These are phyloP conservation scores for Notamacropus eugenii DNA, from an alignment of 2,797 vertebrate genomes.

Conservation along the genomic window DNA sequence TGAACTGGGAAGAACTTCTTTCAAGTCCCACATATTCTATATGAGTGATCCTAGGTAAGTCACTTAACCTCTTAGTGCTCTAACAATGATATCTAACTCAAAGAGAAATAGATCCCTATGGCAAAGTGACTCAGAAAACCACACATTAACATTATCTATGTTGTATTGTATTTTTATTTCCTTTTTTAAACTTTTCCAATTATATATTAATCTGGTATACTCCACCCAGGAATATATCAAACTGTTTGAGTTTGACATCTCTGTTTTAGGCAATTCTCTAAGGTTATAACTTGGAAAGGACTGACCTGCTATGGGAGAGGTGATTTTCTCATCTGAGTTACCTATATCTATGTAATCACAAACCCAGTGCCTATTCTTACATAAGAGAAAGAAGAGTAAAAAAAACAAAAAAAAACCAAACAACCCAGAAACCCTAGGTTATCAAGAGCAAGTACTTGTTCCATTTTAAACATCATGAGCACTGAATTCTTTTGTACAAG, in stretches of 20 bases:
- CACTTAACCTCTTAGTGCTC: not conserved
- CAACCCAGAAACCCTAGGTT: not conserved
- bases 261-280: not conserved
- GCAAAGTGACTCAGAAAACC: not conserved
- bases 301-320: not conserved
- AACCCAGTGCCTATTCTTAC: not conserved
- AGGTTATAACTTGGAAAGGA: not conserved
- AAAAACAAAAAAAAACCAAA: not conserved
- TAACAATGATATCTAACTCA: not conserved
- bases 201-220: not conserved
- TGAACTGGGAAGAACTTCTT: not conserved
- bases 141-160: not conserved
- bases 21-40: not conserved
- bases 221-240: not conserved
- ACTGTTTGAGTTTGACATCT: not conserved
- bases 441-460: not conserved
- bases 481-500: not conserved
- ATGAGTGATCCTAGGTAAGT: not conserved
- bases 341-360: not conserved
- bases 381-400: not conserved
- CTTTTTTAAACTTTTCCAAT: not conserved
- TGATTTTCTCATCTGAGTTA: not conserved
- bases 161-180: not conserved
- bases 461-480: not conserved
- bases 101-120: not conserved